Evolutionary conservation across 2,113 vertebrate genomes (phyloP).

Genomic region (Hyperoodon ampullatus): DNA sequence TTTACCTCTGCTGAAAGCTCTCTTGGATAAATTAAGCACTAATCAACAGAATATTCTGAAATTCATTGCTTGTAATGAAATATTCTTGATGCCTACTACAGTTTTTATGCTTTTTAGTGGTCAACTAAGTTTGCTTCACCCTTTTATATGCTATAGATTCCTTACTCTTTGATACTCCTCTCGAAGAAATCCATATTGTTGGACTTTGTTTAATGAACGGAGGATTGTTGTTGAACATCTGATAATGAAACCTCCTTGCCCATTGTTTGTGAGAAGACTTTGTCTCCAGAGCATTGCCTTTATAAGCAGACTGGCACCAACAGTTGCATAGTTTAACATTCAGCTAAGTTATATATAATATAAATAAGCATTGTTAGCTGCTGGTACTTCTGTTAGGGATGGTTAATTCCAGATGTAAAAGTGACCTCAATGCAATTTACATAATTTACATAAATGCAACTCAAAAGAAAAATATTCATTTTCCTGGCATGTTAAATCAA

Average conservation of each 20-base stretch:
- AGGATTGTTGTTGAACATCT: constrained; percentile 96
- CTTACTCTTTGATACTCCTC: no score
- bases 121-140: no score
- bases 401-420: constrained; percentile 84
- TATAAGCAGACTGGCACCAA: constrained; percentile 96
- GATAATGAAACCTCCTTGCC: constrained; percentile 96
- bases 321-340: constrained; percentile 88
- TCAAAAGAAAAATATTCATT: constrained; percentile 75
- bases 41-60: constrained; percentile 99
- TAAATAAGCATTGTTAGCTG: constrained; percentile 83
- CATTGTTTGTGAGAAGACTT: constrained; percentile 95
- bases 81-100: constrained; percentile 98
- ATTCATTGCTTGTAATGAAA: constrained; percentile 98
- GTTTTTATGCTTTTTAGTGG: constrained; percentile 97
- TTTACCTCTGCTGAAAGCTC: constrained; percentile 91
- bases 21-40: constrained; percentile 93
- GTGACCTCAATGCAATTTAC: constrained; percentile 79
- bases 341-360: constrained; percentile 75
- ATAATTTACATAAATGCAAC: constrained; percentile 77
- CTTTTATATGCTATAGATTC: no score
- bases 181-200: no score
- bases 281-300: constrained; percentile 97
- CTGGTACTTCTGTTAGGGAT: constrained; percentile 85
- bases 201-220: constrained; percentile 96
- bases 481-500: constrained; percentile 80